These are phyloP conservation scores for Diloba caeruleocephala DNA, from an alignment of 2,888 invertebrate genomes.

Conservation along the genomic window DNA sequence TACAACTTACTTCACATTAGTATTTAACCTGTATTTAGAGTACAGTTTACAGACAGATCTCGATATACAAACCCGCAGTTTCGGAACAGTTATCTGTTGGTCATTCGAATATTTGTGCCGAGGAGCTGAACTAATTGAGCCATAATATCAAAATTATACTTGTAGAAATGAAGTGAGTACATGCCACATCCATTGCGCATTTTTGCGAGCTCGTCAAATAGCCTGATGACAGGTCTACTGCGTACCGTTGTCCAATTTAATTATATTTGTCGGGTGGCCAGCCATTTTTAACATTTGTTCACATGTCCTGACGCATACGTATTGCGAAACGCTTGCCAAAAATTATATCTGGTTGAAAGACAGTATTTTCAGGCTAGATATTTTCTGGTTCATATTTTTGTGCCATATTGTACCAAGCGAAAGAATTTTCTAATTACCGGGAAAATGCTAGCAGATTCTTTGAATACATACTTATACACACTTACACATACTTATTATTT, in stretches of 20 bases:
- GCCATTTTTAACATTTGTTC: conserved; percentile 69
- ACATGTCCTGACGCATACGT: conserved; percentile 56
- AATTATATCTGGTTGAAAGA: conserved; percentile 33
- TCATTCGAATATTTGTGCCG: too few species aligned
- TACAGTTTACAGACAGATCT: too few species aligned
- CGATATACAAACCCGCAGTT: too few species aligned
- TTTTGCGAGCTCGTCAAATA: conserved; percentile 32
- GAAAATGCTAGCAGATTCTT: background rate
- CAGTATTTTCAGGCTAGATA: conserved; percentile 28
- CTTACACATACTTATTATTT: too few species aligned
- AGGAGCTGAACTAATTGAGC: too few species aligned
- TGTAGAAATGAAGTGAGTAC: background rate
- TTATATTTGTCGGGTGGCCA: conserved; percentile 70
- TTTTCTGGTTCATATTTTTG: conserved; percentile 30
- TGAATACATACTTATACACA: too few species aligned
- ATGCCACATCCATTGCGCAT: conserved; percentile 33
- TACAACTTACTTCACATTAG: too few species aligned
- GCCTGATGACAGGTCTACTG: conserved; percentile 68
- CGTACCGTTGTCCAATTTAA: conserved; percentile 77
- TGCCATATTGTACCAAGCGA: conserved; percentile 8
- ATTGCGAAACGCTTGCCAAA: conserved; percentile 51
- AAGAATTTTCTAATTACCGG: conserved; percentile 6
- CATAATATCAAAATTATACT: too few species aligned
- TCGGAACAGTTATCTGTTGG: too few species aligned
- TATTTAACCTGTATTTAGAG: too few species aligned